Evolutionary conservation across 2,797 vertebrate genomes (phyloP), one percentile per base, ranked within the genome.

Genomic region (Etheostoma nigrum): DNA sequence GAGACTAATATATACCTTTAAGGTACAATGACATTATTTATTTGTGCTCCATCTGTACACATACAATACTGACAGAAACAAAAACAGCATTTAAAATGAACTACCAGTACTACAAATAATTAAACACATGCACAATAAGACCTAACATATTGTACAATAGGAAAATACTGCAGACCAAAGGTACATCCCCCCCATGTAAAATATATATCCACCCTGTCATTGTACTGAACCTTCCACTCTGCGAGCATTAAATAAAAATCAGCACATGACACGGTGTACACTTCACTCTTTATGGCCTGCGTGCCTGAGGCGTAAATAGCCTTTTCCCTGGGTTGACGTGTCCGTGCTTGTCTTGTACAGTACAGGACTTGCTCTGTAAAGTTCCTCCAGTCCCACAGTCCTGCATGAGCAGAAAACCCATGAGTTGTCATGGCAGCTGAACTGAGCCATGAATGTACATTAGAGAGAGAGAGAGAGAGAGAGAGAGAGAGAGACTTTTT

Each of bases 371-470:
- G 53, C 44, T 74, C 73, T 53, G 51, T 69, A 55, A 79, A 74
- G 57, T 81, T 77, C 75, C 77, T 79, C 58, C 47, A 47, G 71
- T 79, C 64, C 69, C 73, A 57, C 68, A 52, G 30, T 83, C 67
- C 67, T 61, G 73, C 74, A 69, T 33, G 40, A 74, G 54, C 61
- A 83, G 70, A 74, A 86, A 90, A 72, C 77, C 79, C 67, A 78
- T 71, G 80, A 88, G 91, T 91, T 88, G 91, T 93, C 89, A 91
- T 91, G 86, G 90, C 83, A 91, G 91, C 88, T 86, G 80, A 88
- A 88, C 78, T 79, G 72, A 89, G 74, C 76, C 81, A 86, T 79
- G 88, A 91, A 89, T 86, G 84, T 68, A 81, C 84, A 88, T 91
- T 86, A 90, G 16, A 44, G 74, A 79, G 78, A 61, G 44, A 71